Evolutionary conservation across 2,888 invertebrate species (phyloP).

Genomic region (Diadromus collaris): DNA sequence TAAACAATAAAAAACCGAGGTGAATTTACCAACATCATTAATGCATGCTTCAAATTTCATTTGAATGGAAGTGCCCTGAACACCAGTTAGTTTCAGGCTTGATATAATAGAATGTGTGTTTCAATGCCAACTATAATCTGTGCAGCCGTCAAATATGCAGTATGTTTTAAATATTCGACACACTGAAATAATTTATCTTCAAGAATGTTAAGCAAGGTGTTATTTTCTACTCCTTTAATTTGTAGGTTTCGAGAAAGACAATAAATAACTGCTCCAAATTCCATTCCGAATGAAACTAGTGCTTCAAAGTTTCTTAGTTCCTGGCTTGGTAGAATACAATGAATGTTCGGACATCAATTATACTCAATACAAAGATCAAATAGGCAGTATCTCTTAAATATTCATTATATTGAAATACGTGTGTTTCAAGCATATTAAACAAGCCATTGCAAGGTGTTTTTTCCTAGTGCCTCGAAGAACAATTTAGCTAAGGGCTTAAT

Average conservation of each 20-base stretch:
- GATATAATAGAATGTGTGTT: too few relatives aligned
- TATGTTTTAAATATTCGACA: too few relatives aligned
- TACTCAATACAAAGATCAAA: background rate
- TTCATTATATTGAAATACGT: background rate
- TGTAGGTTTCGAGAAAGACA: too few relatives aligned
- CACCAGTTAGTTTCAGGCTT: too few relatives aligned
- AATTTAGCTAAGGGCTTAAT: background rate
- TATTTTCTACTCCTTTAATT: background rate
- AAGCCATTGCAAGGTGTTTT: background rate
- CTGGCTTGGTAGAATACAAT: background rate
- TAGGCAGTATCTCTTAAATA: background rate
- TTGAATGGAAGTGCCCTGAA: too few relatives aligned
- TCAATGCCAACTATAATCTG: too few relatives aligned
- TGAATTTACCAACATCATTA: too few relatives aligned
- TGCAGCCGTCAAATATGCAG: too few relatives aligned
- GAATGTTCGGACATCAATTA: background rate
- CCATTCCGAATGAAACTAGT: background rate
- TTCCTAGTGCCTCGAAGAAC: background rate
- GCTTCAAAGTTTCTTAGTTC: background rate
- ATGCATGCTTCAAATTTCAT: too few relatives aligned
- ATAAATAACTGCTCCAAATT: background rate
- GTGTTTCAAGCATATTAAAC: background rate
- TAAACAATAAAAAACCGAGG: background rate
- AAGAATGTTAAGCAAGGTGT: background rate
- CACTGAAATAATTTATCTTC: background rate